Percentiles rank a stretch among this genome's conserved stretches.
These are phyloP conservation scores for Vulpes ferrilata DNA, from an alignment of 2,113 vertebrate species.

Conservation along the genomic window DNA sequence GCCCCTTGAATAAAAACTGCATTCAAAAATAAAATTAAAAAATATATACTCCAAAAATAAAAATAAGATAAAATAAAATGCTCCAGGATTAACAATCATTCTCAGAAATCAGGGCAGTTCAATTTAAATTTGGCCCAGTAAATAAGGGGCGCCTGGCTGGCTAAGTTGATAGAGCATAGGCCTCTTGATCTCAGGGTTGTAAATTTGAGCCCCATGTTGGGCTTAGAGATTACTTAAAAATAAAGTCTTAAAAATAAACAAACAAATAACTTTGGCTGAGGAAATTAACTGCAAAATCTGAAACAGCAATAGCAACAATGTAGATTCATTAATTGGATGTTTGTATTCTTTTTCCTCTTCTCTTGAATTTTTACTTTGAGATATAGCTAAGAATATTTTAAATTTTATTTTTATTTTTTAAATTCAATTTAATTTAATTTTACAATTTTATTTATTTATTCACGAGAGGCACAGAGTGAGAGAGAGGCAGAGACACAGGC, in stretches of 20 bases:
- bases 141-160: neutral
- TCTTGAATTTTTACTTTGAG: constrained; percentile 21
- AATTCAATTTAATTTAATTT: no score
- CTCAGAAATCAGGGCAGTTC: neutral
- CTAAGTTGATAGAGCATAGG: neutral
- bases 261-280: neutral
- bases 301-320: neutral
- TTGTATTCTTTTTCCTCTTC: neutral
- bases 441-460: no score
- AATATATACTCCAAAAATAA: no score
- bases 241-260: neutral
- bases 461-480: no score
- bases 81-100: neutral
- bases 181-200: neutral
- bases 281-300: neutral
- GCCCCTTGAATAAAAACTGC: no score
- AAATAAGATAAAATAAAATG: no score
- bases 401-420: no score
- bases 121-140: neutral
- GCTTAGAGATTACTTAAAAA: neutral
- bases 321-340: neutral
- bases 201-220: neutral
- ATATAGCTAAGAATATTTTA: neutral
- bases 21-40: no score
- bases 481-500: no score